Evolutionary conservation across 2,797 vertebrate species (phyloP).

Genomic region (Pseudopleuronectes americanus): DNA sequence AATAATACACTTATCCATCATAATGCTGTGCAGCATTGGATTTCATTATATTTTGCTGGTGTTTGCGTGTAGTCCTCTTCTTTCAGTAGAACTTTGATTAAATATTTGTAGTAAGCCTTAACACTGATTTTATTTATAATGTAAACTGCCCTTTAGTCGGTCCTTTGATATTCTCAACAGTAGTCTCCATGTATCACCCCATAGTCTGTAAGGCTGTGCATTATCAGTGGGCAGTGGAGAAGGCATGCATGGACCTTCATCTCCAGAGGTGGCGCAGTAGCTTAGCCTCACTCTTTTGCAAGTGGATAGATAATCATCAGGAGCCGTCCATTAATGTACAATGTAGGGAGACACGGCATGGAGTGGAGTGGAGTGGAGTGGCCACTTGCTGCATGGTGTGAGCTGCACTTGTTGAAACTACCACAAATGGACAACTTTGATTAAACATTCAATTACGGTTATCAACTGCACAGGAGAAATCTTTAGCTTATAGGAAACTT

Average conservation of each 20-base stretch:
- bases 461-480: conserved; percentile 6
- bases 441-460: neutral
- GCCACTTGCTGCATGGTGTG: conserved; percentile 71
- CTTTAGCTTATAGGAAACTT: neutral
- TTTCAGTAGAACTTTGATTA: neutral
- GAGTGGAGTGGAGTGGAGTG: conserved; percentile 49
- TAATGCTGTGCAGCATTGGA: conserved; percentile 12
- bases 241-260: conserved; percentile 39
- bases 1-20: neutral
- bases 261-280: conserved; percentile 10
- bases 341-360: conserved; percentile 61
- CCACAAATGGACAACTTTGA: conserved; percentile 16
- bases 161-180: neutral
- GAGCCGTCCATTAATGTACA: conserved; percentile 24
- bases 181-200: conserved; percentile 16
- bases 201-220: conserved; percentile 30
- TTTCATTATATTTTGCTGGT: conserved; percentile 10
- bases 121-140: neutral
- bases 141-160: neutral
- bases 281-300: conserved; percentile 18
- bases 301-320: conserved; percentile 31
- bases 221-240: conserved; percentile 27
- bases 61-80: conserved; percentile 1
- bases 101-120: neutral
- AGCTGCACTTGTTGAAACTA: conserved; percentile 42